Evolutionary conservation across 2,888 invertebrate species (phyloP).

Genomic region (Drosophila siamana): DNA sequence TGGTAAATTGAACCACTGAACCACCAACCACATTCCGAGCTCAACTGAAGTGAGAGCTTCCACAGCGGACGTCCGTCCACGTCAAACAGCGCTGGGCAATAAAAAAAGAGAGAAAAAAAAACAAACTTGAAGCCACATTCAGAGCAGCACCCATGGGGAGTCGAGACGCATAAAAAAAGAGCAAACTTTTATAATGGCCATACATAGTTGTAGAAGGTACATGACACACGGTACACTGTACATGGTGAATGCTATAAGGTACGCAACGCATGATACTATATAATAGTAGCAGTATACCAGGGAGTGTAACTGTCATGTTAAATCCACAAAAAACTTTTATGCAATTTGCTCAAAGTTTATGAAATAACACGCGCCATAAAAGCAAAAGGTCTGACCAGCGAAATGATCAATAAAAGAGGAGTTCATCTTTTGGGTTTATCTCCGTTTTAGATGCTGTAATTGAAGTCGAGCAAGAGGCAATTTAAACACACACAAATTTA

Average conservation of each 20-base stretch:
- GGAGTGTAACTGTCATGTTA: conserved; percentile 62
- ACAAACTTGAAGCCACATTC: conserved; percentile 56
- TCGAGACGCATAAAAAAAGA: conserved; percentile 58
- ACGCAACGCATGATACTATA: neutral
- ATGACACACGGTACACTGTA: conserved; percentile 7
- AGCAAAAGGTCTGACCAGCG: conserved; percentile 27
- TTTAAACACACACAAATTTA: neutral
- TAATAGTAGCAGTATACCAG: conserved; percentile 2
- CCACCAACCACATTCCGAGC: conserved; percentile 15
- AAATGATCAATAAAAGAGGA: conserved; percentile 38
- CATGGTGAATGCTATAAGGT: neutral
- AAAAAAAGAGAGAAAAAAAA: conserved; percentile 23
- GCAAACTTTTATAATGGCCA: conserved; percentile 69
- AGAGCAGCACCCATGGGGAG: conserved; percentile 52
- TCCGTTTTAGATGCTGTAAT: neutral
- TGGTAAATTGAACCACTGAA: conserved; percentile 16
- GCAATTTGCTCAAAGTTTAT: conserved; percentile 65
- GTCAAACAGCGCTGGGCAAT: conserved; percentile 56
- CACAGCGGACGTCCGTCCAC: conserved; percentile 21
- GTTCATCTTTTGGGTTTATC: neutral
- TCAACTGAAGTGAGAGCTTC: neutral
- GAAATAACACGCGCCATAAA: conserved; percentile 54
- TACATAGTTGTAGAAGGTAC: conserved; percentile 44
- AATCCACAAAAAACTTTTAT: conserved; percentile 65
- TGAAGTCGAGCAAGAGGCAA: neutral